phyloP scores from a whole-genome alignment of 2,888 invertebrate genomes.

The Trachelus troglodyta region DNA sequence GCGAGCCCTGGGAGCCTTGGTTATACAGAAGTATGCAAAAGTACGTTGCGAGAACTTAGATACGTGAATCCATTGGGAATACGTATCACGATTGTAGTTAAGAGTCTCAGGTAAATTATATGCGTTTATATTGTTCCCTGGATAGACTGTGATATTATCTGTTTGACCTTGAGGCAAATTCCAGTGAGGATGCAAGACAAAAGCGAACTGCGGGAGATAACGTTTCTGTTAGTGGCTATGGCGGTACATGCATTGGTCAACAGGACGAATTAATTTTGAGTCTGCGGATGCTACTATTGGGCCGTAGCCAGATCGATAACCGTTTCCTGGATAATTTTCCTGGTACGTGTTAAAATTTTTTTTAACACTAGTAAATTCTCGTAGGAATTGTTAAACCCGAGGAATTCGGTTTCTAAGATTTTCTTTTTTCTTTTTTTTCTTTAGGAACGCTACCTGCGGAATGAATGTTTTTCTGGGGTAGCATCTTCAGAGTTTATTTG shows the following conservation, averaged over 20 bases:
- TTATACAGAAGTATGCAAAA: slow-evolving; percentile 7
- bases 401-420: neutral
- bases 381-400: neutral
- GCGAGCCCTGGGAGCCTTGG: slow-evolving; percentile 7
- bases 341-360: neutral
- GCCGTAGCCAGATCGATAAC: neutral
- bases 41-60: slow-evolving; percentile 10
- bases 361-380: neutral
- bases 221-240: neutral
- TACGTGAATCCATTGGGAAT: slow-evolving; percentile 10
- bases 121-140: neutral
- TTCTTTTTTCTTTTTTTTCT: neutral
- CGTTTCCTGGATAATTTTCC: neutral
- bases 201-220: neutral
- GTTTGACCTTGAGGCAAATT: neutral
- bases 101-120: neutral
- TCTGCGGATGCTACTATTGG: neutral
- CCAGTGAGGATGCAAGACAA: neutral
- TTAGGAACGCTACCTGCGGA: neutral
- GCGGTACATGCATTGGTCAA: neutral
- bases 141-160: neutral
- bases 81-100: neutral
- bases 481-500: neutral
- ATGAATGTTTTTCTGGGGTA: neutral
- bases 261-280: neutral